These are phyloP conservation scores for Neosalanx taihuensis DNA, from an alignment of 2,797 vertebrate genomes.

Conservation along the genomic window DNA sequence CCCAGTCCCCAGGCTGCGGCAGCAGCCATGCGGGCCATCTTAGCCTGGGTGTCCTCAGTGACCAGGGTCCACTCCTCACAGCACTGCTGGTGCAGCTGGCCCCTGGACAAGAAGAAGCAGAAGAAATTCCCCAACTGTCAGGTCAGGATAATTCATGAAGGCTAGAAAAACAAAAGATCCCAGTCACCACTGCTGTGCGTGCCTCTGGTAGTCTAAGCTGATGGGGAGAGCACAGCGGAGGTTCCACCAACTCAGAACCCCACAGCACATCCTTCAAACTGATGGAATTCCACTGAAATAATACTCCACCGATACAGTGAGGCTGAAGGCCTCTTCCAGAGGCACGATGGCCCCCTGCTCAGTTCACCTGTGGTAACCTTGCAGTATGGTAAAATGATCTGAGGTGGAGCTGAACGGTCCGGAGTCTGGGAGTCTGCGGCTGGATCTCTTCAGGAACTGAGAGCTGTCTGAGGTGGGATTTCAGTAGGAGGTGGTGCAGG, in stretches of 20 bases:
- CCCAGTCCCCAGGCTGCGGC: slow-evolving; percentile 97
- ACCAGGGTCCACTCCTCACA: slow-evolving; percentile 98
- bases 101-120: slow-evolving; percentile 72
- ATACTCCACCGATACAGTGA: not conserved
- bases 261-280: slow-evolving; percentile 18
- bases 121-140: slow-evolving; percentile 62
- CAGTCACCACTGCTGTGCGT: not conserved
- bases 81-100: slow-evolving; percentile 97
- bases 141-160: slow-evolving; percentile 44
- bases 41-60: slow-evolving; percentile 94
- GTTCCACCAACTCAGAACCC: slow-evolving; percentile 15
- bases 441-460: too few species aligned
- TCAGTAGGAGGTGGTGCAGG: too few species aligned
- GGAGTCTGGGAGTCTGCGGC: too few species aligned
- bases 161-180: slow-evolving; percentile 46
- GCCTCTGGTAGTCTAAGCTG: slow-evolving; percentile 19
- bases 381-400: not conserved
- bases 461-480: too few species aligned
- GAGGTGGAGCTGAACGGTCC: not conserved
- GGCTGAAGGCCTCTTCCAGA: not conserved
- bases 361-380: not conserved
- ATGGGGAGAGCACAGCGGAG: slow-evolving; percentile 11
- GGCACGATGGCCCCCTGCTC: not conserved
- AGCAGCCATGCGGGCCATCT: slow-evolving; percentile 98
- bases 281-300: slow-evolving; percentile 32